Conservation (phyloP, 2,888 invertebrate species). For the Metopia argyrocephala region DNA sequence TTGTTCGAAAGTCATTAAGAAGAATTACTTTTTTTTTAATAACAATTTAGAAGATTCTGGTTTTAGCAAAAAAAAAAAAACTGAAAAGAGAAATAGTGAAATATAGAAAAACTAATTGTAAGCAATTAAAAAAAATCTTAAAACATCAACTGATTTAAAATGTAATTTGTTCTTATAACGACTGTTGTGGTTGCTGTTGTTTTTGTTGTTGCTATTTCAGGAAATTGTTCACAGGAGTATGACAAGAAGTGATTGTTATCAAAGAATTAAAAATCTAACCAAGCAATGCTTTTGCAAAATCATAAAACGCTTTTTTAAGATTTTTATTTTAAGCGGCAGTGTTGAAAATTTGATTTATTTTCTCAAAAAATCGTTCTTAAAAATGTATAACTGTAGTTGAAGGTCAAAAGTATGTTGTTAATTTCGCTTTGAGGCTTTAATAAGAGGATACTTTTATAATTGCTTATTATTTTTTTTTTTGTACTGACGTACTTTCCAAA, state of each 20-base stretch:
- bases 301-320: no score
- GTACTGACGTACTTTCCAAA: no score
- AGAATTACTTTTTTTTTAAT: not conserved
- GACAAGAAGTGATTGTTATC: conserved; percentile 52
- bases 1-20: conserved; percentile 39
- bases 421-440: no score
- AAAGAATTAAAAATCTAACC: no score
- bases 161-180: not conserved
- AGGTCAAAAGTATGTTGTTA: no score
- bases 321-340: no score
- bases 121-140: conserved; percentile 7
- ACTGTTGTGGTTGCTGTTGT: not conserved
- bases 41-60: not conserved
- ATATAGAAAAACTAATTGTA: not conserved
- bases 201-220: conserved; percentile 9
- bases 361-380: no score
- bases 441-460: no score
- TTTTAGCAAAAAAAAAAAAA: not conserved
- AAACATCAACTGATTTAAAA: conserved; percentile 36
- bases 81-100: not conserved
- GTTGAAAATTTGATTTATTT: no score
- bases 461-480: no score
- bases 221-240: conserved; percentile 44
- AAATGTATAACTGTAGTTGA: no score
- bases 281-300: no score